Base-by-base conservation (phyloP, 2,888 invertebrate genomes). In the Vannuccia rotundouncinata region DNA sequence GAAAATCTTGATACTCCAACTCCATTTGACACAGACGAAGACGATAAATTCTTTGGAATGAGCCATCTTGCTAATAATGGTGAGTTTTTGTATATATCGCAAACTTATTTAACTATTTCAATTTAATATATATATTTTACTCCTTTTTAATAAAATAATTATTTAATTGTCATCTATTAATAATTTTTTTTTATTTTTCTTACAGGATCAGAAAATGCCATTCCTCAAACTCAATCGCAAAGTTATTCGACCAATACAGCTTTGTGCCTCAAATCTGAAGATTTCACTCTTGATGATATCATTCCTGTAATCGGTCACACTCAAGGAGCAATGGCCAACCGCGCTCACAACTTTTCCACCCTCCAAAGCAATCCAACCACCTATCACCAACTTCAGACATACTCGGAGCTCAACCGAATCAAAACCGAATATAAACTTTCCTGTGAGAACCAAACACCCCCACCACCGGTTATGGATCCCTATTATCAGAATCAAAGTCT, bases 1-100 rank as follows among this genome's bases (percentile, higher is more conserved):
- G 80, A 80, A 31, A 80, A 80, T 31, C 75, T 80, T 25, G 80
- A 80, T 59, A 80, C 80, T 1, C 80, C 80, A 10, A 78, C 77
- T 28, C 80, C 80, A 25, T 45, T 80, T 31, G 76, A 80, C n/a
- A 31, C 30, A 17, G 29, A 75, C 10, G 29, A 75, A 29, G 29
- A 31, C 75, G 10, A 10, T 30, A 75, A 75, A 75, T 75, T 30
- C 31, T 75, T 31, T n/a, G 31, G 31, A 22, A 75, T 75, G 29
- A 28, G 75, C 66, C 66, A 66, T 66, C 66, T 66, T n/a, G 10
- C n/a, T n/a, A n/a, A n/a, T 22, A 66, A 66, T 27, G 66, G 66
- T 66, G 25, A 66, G 25, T 66, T 45, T 66, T 66, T n/a, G n/a
- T n/a, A n/a, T n/a, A n/a, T n/a, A n/a, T n/a, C n/a, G n/a, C n/a